Evolutionary conservation across 2,113 vertebrate genomes (phyloP), one percentile per base, ranked within the genome.

Genomic region (Dendropsophus ebraccatus): DNA sequence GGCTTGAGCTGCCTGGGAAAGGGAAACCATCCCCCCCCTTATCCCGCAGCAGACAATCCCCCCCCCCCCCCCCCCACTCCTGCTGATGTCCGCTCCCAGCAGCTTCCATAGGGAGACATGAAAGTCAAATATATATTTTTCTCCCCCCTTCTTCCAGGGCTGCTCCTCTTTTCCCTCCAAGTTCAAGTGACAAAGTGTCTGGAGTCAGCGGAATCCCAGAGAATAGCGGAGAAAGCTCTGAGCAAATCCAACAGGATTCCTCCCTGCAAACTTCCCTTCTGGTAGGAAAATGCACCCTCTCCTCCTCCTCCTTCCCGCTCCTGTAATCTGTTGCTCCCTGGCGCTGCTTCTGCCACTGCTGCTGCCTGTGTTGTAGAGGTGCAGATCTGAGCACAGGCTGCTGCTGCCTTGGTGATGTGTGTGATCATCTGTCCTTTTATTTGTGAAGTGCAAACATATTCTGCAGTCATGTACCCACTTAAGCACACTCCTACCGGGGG

Each of bases 161-260:
- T 92, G 94, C 94, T 80, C 93, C 93, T 95, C 93, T n/a, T n/a
- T n/a, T 96, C 91, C 67, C 95, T 95, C 96, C 95, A 94, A 95
- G 92, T 96, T 94, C 93, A 94, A 92, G 93, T 93, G 96, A 95
- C 96, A 95, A n/a, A n/a, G 96, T 97, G 96, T 94, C 93, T 91
- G 95, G 96, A 95, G 95, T 95, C 92, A 92, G 95, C 96, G 95
- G 93, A 96, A 95, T 95, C 92, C 86, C 92, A 91, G 94, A 91
- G 92, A 95, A 70, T 16, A 70, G 30, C 32, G 67, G 95, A 94
- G 94, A 93, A 95, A 96, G 96, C 96, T 96, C 95, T 95, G 88
- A 89, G 90, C 93, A 92, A 89, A 93, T 89, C 87, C 90, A 90
- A 93, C 90, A 91, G 93, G 93, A 88, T 90, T 94, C 89, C 93